These are phyloP conservation scores for Acleris cristana DNA, from an alignment of 2,888 invertebrate genomes.

Conservation along the genomic window DNA sequence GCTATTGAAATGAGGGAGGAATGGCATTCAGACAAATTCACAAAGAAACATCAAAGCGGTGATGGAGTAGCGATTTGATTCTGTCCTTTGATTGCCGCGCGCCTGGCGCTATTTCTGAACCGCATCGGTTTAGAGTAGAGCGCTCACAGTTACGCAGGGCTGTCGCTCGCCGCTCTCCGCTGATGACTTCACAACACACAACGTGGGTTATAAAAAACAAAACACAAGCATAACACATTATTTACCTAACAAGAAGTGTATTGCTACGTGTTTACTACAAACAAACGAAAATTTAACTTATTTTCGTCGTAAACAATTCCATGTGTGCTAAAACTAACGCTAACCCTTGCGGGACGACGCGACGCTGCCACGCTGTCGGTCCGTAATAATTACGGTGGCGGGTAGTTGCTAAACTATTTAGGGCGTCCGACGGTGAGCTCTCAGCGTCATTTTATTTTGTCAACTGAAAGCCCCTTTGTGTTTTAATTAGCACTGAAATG, in stretches of 20 bases:
- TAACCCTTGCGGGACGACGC: constrained; percentile 33
- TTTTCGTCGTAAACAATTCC: constrained; percentile 25
- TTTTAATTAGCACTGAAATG: constrained; percentile 66
- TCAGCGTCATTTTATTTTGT: constrained; percentile 65
- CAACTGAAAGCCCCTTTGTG: constrained; percentile 67
- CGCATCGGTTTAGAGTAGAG: constrained; percentile 27
- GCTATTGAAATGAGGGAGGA: constrained; percentile 37
- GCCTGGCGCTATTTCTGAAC: constrained; percentile 63
- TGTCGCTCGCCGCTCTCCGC: constrained; percentile 14
- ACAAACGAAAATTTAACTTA: constrained; percentile 11
- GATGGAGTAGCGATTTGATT: constrained; percentile 67
- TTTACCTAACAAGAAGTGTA: constrained; percentile 19
- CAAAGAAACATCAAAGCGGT: constrained; percentile 73
- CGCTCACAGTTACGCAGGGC: constrained; percentile 27
- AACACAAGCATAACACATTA: constrained; percentile 15
- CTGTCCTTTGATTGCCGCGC: constrained; percentile 71
- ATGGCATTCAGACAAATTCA: constrained; percentile 62
- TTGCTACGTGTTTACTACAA: constrained; percentile 2
- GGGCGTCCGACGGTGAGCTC: constrained; percentile 57
- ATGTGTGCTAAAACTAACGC: constrained; percentile 10
- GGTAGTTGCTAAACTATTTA: constrained; percentile 66
- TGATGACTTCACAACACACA: constrained; percentile 4
- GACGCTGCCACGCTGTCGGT: constrained; percentile 45
- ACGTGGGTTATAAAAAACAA: constrained; percentile 15
- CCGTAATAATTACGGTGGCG: constrained; percentile 65